Base-by-base conservation (phyloP, 2,113 vertebrate genomes). In the Clarias gariepinus region DNA sequence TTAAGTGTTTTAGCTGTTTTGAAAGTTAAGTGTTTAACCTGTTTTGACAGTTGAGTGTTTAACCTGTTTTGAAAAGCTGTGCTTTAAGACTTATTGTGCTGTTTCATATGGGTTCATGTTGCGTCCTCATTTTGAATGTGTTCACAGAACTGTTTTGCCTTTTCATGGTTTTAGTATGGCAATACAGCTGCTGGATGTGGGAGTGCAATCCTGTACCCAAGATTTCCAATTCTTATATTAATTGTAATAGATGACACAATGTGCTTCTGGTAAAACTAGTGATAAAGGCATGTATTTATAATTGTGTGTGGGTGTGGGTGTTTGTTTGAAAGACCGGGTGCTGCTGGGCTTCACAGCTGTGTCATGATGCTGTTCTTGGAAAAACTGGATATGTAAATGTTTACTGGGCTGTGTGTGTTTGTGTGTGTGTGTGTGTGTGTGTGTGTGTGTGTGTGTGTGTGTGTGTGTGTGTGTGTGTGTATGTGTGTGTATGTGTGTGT, bases 331-430 rank as follows among this genome's bases (percentile, higher is more conserved):
- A 82, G 73, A 89, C 90, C 90, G 90, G 77, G 92, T 92, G 93
- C 91, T 93, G 93, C 92, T 94, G 92, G 90, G 93, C 91, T 92
- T 92, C 91, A 90, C 92, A 94, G 92, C 92, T 94, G 92, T 90
- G 92, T 91, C 91, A 88, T 91, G 90, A 90, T 90, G 82, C 91
- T 91, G 88, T 94, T 95, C 94, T 92, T 92, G 94, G 91, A 95
- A 94, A 91, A 91, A 90, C 88, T 92, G 91, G 89, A 92, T 88
- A 92, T 91, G 92, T 93, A 90, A 91, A 89, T 94, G 93, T 94
- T 94, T 95, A 95, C 92, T 92, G 91, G 93, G 91, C 28, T 23
- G 71, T 64, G 89, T 23, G 68, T 91, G 91, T 91, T 53, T 92
- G 88, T 91, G 88, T 91, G 89, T 90, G 61, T 64, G 33, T 52